phyloP scores from a whole-genome alignment of 2,888 invertebrate species.

The Dioctria rufipes region DNA sequence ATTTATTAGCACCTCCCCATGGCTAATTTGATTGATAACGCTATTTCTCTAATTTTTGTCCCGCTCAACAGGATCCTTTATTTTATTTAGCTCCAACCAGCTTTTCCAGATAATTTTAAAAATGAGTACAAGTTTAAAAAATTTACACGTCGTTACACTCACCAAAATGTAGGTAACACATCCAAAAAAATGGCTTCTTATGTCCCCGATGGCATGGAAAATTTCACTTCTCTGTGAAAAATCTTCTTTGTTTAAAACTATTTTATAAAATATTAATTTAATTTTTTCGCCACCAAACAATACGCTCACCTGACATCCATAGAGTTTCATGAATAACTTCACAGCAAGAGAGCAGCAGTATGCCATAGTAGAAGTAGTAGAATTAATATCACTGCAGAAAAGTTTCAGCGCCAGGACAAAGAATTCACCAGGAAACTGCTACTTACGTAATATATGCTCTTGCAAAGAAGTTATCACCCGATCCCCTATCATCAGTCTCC shows the following conservation, averaged over 20 bases:
- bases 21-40: too few relatives aligned
- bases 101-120: too few relatives aligned
- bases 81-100: too few relatives aligned
- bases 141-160: too few relatives aligned
- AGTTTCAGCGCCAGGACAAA: neutral
- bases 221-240: neutral
- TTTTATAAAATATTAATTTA: neutral
- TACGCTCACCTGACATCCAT: neutral
- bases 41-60: too few relatives aligned
- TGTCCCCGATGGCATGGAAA: too few relatives aligned
- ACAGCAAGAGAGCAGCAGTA: neutral
- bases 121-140: too few relatives aligned
- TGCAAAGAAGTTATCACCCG: slow-evolving; percentile 40
- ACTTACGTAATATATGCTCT: slow-evolving; percentile 1
- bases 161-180: too few relatives aligned
- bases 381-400: slow-evolving; percentile 8
- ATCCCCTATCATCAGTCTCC: slow-evolving; percentile 40
- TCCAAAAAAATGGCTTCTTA: too few relatives aligned
- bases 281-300: neutral
- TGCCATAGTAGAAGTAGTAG: too few relatives aligned
- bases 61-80: too few relatives aligned
- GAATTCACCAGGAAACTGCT: neutral
- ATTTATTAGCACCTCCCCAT: too few relatives aligned
- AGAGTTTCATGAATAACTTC: neutral
- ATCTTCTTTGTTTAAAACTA: neutral